Base-by-base conservation (phyloP, 2,797 vertebrate genomes). In the Otus scops region DNA sequence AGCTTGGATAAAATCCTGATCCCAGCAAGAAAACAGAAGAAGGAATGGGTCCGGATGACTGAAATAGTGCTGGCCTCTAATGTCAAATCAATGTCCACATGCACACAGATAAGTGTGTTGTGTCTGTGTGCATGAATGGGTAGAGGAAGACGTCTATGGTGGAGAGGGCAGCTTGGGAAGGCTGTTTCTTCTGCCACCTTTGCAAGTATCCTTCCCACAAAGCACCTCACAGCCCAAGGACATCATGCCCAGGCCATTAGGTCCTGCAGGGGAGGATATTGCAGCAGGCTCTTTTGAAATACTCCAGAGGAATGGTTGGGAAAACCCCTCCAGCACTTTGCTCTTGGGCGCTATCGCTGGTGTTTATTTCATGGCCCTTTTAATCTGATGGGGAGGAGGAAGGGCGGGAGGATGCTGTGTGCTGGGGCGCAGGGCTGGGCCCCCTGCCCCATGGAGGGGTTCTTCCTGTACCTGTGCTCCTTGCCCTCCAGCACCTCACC, bases 61-160 rank as follows among this genome's bases (percentile, higher is more conserved):
- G 50, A 11, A 78, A 68, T 54, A 51, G 18, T 21, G 10, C n/a
- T 80, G 76, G 18, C 7, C 43, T 41, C 36, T 47, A 5, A 28
- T 4, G 9, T 3, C 22, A 6, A 15, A 34, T 48, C 51, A 13
- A 32, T 1, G 12, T 19, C 50, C 22, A 2, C 0, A 0, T 22
- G 59, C 53, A 18, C 38, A 36, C 14, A 18, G 73, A 5, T 20
- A 19, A 48, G 38, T 6, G 5, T 12, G 64, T 19, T 61, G 26
- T 7, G 26, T 23, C 3, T 0, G 13, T 32, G 48, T 24, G 39
- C 28, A 15, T 7, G 32, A 30, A 3, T 2, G 6, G 27, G 9
- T 22, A 28, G 28, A 85, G 56, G 38, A 48, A n/a, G 34, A 47
- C 39, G 9, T 20, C 45, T 50, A 0, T 14, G 32, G 30, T 19